Conservation (phyloP, 2,113 vertebrate genomes). For the Calyptommatus sinebrachiatus region DNA sequence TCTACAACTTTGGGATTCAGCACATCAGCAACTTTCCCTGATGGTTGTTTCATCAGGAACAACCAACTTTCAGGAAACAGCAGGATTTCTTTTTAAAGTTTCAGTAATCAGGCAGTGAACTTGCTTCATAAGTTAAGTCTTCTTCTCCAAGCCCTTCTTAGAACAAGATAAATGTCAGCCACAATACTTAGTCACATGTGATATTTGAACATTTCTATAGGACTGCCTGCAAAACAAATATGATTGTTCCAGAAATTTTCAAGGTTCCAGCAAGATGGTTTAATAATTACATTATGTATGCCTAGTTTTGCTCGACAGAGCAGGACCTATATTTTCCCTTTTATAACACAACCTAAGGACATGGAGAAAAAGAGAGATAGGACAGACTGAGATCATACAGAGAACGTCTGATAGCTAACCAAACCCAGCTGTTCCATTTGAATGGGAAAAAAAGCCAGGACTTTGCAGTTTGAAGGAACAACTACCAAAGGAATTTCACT, state of each 20-base stretch:
- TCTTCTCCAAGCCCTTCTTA: background rate
- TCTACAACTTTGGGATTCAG: background rate
- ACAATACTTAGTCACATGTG: background rate
- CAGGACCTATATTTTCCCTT: background rate
- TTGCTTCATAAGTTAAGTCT: background rate
- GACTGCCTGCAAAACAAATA: background rate
- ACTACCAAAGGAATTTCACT: background rate
- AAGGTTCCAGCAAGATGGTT: background rate
- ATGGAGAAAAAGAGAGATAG: background rate
- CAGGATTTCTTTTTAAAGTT: background rate
- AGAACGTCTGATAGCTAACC: background rate
- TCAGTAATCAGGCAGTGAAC: background rate
- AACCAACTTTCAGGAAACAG: background rate
- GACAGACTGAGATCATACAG: background rate
- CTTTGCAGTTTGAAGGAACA: background rate
- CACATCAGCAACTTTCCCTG: background rate
- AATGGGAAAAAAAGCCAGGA: background rate
- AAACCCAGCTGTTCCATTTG: background rate
- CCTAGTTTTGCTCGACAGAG: background rate
- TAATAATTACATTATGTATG: background rate
- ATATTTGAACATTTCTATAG: background rate
- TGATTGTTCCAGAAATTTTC: background rate
- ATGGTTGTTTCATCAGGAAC: background rate
- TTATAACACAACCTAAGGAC: background rate
- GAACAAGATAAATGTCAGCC: background rate